Evolutionary conservation across 2,113 vertebrate genomes (phyloP).

Genomic region (Bucco capensis): DNA sequence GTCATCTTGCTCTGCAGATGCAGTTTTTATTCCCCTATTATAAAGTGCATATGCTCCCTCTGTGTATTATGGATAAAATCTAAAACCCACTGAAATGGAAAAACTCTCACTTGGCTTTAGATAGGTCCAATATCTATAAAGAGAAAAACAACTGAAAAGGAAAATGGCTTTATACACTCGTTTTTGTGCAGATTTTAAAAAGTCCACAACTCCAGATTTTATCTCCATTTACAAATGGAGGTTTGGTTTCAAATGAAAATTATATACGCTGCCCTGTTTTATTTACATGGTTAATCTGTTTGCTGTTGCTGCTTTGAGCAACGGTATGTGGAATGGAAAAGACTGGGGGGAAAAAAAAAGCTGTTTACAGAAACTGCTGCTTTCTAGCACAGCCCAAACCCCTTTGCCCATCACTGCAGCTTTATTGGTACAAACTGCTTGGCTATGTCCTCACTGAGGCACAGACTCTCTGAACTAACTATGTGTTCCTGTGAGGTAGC

Average conservation of each 20-base stretch:
- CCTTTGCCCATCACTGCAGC: not conserved
- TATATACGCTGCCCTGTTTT: not conserved
- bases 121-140: not conserved
- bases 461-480: not conserved
- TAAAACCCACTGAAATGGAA: slow-evolving; percentile 28
- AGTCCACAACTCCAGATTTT: not conserved
- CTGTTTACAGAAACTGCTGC: not conserved
- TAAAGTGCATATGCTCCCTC: not conserved
- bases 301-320: not conserved
- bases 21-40: not conserved
- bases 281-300: not conserved
- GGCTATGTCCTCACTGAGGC: not conserved
- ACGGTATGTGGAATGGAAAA: not conserved
- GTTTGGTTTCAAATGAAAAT: not conserved
- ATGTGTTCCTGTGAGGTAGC: not conserved
- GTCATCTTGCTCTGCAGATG: not conserved
- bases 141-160: not conserved
- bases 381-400: not conserved
- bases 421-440: not conserved
- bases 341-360: not conserved
- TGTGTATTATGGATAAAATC: not conserved
- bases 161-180: not conserved
- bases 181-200: not conserved
- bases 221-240: not conserved
- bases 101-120: not conserved